phyloP scores from a whole-genome alignment of 2,888 invertebrate species.

The Eucera pruinosa region DNA sequence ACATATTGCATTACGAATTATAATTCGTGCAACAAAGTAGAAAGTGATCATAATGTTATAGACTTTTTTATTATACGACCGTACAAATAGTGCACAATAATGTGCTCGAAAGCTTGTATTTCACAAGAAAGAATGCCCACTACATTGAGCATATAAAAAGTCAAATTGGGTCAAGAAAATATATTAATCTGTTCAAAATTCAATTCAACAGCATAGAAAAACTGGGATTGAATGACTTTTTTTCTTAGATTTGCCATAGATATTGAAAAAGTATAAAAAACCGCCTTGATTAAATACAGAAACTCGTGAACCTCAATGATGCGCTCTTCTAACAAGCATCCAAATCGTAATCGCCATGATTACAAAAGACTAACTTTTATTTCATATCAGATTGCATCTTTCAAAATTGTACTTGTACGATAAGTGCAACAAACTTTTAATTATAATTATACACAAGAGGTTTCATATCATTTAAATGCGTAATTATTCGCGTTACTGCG shows the following conservation, averaged over 20 bases:
- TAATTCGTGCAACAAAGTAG: neutral
- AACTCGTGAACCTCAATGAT: neutral
- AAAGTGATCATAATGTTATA: neutral
- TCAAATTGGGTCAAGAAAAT: slow-evolving; percentile 36
- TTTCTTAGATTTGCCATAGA: neutral
- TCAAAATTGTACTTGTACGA: neutral
- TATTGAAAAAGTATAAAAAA: neutral
- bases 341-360: slow-evolving; percentile 37
- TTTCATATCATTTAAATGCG: neutral
- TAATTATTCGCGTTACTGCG: slow-evolving; percentile 9
- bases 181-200: slow-evolving; percentile 10
- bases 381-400: slow-evolving; percentile 9
- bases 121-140: slow-evolving; percentile 1
- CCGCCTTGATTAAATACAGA: slow-evolving; percentile 9
- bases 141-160: slow-evolving; percentile 11
- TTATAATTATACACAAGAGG: neutral
- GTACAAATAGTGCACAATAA: slow-evolving; percentile 8
- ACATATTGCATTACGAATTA: slow-evolving; percentile 1
- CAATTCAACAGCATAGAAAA: neutral
- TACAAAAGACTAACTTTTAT: slow-evolving; percentile 3
- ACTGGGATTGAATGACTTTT: neutral
- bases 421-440: neutral
- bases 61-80: slow-evolving; percentile 1
- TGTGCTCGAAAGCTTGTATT: slow-evolving; percentile 4
- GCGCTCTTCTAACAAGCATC: slow-evolving; percentile 21